Evolutionary conservation across 2,888 invertebrate genomes (phyloP).

Genomic region (Luperina testacea): DNA sequence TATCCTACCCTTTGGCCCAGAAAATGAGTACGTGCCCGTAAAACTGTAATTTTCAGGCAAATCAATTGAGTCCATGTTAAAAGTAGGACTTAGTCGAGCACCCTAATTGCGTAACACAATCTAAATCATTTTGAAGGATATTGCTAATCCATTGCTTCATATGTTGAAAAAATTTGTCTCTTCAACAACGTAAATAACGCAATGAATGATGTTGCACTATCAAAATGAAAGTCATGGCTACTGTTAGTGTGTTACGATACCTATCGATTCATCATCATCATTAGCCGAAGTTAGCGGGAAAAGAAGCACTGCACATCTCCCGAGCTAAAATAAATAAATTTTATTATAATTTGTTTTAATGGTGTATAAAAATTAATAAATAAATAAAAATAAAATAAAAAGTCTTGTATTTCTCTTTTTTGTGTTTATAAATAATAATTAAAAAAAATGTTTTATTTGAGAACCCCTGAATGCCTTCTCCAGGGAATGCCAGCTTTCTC

Average conservation of each 20-base stretch:
- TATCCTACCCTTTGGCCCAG: neutral
- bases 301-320: too few species aligned
- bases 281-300: neutral
- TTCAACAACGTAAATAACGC: too few species aligned
- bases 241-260: neutral
- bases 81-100: neutral
- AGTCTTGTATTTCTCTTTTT: too few species aligned
- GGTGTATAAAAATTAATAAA: neutral
- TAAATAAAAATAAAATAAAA: too few species aligned
- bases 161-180: too few species aligned
- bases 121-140: too few species aligned
- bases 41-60: neutral
- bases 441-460: neutral
- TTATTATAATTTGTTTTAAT: neutral
- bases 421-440: too few species aligned
- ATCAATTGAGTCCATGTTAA: neutral
- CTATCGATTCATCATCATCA: neutral
- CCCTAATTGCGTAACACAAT: too few species aligned
- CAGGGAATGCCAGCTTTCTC: neutral
- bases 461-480: neutral
- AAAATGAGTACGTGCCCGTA: neutral
- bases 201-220: too few species aligned
- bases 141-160: too few species aligned
- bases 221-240: too few species aligned
- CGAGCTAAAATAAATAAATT: neutral